Percentiles rank a stretch among this genome's conserved stretches.
Evolutionary conservation across 1,140 invertebrate genomes (phyloP).

Genomic region (Rhagoletis pomonella): DNA sequence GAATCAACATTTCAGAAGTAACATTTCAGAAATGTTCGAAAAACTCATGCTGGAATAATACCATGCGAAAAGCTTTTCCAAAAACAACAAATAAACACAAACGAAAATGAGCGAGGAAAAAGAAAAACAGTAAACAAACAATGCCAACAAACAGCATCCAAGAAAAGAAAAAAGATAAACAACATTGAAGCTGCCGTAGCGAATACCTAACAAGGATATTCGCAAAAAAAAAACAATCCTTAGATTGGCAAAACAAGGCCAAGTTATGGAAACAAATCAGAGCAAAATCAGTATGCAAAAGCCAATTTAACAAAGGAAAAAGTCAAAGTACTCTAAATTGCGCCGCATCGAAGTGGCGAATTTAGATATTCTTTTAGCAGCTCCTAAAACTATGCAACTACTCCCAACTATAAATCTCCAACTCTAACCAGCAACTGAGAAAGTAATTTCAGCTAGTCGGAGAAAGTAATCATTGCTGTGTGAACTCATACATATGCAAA

Average conservation of each 20-base stretch:
- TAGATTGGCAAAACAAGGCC: neutral
- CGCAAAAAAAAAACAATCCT: neutral
- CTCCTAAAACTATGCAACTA: slow-evolving; percentile 17
- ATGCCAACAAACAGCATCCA: neutral
- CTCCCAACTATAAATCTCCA: neutral
- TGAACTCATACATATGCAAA: no score
- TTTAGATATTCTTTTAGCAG: neutral
- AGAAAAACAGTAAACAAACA: slow-evolving; percentile 4
- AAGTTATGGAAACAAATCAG: neutral
- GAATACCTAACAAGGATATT: neutral
- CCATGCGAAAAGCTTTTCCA: no score
- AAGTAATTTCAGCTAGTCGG: neutral
- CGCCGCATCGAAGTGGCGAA: neutral
- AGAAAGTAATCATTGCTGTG: neutral
- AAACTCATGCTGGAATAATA: neutral
- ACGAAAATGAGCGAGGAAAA: neutral
- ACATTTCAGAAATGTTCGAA: neutral
- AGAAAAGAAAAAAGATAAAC: neutral
- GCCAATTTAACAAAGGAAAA: neutral
- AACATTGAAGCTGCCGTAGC: neutral
- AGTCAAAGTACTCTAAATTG: neutral
- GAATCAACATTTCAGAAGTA: neutral
- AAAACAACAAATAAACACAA: no score
- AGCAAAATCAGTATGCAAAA: neutral
- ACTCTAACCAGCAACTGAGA: neutral